Percentiles rank a stretch among this genome's conserved stretches.
phyloP scores from a whole-genome alignment of 1,140 invertebrate genomes.

The Scaptomyza graminum region DNA sequence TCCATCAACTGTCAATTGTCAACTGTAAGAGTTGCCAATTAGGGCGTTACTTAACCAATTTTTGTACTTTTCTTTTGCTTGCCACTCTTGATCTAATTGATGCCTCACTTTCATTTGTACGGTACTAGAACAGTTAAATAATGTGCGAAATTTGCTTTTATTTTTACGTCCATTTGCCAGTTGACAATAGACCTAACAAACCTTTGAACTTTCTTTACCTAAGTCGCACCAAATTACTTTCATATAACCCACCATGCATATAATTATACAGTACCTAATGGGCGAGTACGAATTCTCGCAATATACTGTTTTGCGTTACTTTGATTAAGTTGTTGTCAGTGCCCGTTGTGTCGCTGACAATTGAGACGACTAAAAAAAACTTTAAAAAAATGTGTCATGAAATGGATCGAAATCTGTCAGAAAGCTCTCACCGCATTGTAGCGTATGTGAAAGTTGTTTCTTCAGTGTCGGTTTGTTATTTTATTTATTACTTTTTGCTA shows the following conservation, averaged over 20 bases:
- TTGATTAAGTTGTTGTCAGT: slow-evolving; percentile 43
- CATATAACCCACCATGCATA: slow-evolving; percentile 35
- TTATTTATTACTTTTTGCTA: slow-evolving; percentile 3
- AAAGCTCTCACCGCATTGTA: slow-evolving; percentile 30
- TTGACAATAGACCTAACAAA: slow-evolving; percentile 28
- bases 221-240: slow-evolving; percentile 32
- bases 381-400: slow-evolving; percentile 39
- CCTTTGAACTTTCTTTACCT: slow-evolving; percentile 42
- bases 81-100: slow-evolving; percentile 18
- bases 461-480: neutral
- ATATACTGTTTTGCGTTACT: slow-evolving; percentile 18
- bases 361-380: slow-evolving; percentile 13
- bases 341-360: slow-evolving; percentile 30
- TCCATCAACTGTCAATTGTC: slow-evolving; percentile 51
- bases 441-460: slow-evolving; percentile 51
- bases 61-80: slow-evolving; percentile 14
- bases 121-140: slow-evolving; percentile 50
- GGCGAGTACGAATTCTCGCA: slow-evolving; percentile 15
- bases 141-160: slow-evolving; percentile 52
- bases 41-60: slow-evolving; percentile 10
- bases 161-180: slow-evolving; percentile 35
- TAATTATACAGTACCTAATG: slow-evolving; percentile 38
- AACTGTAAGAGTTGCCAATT: slow-evolving; percentile 33
- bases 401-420: slow-evolving; percentile 27
- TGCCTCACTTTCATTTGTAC: slow-evolving; percentile 52